phyloP scores from a whole-genome alignment of 2,888 invertebrate genomes.

The Synanthedon formicaeformis region DNA sequence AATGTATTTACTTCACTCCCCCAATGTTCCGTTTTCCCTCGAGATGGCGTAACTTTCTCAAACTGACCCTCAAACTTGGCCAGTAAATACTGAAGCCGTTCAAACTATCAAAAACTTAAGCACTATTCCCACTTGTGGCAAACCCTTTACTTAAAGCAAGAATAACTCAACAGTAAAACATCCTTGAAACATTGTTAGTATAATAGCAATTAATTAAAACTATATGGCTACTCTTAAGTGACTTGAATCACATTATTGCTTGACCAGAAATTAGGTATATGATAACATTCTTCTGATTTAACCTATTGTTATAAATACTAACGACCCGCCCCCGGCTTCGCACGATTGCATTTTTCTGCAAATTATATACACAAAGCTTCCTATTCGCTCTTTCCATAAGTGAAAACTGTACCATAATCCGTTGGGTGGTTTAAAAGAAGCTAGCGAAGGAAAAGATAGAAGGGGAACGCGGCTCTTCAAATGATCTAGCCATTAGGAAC shows the following conservation, averaged over 20 bases:
- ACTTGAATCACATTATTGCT: constrained; percentile 1
- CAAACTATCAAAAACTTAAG: constrained; percentile 67
- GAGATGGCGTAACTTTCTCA: constrained; percentile 34
- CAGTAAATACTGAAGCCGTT: constrained; percentile 65
- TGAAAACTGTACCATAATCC: too few relatives aligned
- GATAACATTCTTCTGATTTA: background rate
- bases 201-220: constrained; percentile 28
- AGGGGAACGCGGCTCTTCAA: too few relatives aligned
- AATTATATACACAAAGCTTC: too few relatives aligned
- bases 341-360: too few relatives aligned
- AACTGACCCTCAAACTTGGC: constrained; percentile 61
- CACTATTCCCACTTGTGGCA: constrained; percentile 50
- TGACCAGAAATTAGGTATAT: too few relatives aligned
- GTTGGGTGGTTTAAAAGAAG: too few relatives aligned
- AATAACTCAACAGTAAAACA: constrained; percentile 29
- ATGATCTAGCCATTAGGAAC: background rate
- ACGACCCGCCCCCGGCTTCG: too few relatives aligned
- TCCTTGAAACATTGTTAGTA: constrained; percentile 19
- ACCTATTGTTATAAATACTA: background rate
- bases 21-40: constrained; percentile 21
- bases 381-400: too few relatives aligned
- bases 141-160: constrained; percentile 40
- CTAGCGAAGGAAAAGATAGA: too few relatives aligned
- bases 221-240: constrained; percentile 14
- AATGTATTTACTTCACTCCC: background rate